These are phyloP conservation scores for Puntigrus tetrazona DNA, from an alignment of 2,113 vertebrate genomes.

Conservation along the genomic window DNA sequence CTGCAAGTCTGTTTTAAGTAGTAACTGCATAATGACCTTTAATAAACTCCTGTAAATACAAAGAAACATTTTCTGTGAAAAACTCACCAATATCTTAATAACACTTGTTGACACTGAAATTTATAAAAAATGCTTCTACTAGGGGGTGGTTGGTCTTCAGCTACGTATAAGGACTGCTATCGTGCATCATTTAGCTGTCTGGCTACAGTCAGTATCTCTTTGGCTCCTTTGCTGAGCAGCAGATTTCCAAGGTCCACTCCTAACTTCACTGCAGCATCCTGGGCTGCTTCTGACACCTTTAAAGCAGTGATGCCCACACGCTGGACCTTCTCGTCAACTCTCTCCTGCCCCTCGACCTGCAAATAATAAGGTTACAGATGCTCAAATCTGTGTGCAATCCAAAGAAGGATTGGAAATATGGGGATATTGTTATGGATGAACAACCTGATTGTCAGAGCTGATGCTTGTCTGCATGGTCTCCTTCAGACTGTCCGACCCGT, in stretches of 20 bases:
- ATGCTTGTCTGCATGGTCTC: conserved; percentile 82
- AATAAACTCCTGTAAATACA: neutral
- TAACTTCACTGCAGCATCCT: conserved; percentile 78
- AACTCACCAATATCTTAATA: neutral
- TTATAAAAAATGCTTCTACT: neutral
- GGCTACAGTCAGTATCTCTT: conserved; percentile 79
- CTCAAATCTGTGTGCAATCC: neutral
- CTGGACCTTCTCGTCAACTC: conserved; percentile 74
- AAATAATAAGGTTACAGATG: neutral
- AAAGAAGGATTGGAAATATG: neutral
- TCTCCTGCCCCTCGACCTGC: conserved; percentile 67
- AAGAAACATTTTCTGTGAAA: neutral
- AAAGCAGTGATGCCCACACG: conserved; percentile 79
- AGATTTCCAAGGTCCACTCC: conserved; percentile 78
- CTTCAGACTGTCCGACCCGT: conserved; percentile 81
- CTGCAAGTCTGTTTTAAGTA: neutral
- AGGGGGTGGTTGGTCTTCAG: neutral
- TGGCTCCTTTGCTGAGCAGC: conserved; percentile 82
- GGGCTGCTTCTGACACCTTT: conserved; percentile 68
- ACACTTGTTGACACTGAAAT: neutral
- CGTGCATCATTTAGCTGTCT: conserved; percentile 81
- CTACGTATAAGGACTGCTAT: conserved; percentile 54
- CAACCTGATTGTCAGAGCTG: conserved; percentile 48
- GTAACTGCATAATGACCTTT: neutral
- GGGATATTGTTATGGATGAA: neutral